These are phyloP conservation scores for Drosophila cardini DNA, from an alignment of 1,140 invertebrate species.

Conservation along the genomic window DNA sequence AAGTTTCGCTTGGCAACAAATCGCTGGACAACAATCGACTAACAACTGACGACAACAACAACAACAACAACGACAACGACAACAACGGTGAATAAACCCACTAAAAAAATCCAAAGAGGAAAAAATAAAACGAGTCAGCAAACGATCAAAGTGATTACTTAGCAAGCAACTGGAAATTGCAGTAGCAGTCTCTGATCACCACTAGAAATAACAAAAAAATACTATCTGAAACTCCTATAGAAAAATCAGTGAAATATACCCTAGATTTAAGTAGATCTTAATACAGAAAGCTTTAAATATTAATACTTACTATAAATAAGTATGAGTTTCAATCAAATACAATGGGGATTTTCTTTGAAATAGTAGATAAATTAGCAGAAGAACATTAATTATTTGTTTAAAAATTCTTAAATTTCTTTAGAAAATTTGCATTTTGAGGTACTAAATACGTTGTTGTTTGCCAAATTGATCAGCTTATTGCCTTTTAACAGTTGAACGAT, in stretches of 20 bases:
- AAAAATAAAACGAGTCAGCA: conserved; percentile 43
- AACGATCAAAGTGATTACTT: conserved; percentile 57
- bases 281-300: no score
- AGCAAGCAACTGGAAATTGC: conserved; percentile 29
- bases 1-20: conserved; percentile 59
- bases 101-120: conserved; percentile 25
- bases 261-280: no score
- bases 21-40: conserved; percentile 42
- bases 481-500: conserved; percentile 1
- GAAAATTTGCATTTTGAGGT: background rate
- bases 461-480: background rate
- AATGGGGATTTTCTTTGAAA: no score
- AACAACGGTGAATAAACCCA: conserved; percentile 48
- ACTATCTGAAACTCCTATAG: background rate
- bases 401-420: no score
- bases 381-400: no score
- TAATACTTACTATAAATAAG: background rate
- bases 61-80: conserved; percentile 15
- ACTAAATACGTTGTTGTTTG: no score
- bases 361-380: no score
- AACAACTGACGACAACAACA: conserved; percentile 23
- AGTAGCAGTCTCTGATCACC: conserved; percentile 4
- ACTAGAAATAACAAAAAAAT: background rate
- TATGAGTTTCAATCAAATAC: no score
- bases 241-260: background rate